Percentiles rank a stretch among this genome's conserved stretches.
Conservation (phyloP, 2,113 vertebrate species). For the Galeopterus variegatus region DNA sequence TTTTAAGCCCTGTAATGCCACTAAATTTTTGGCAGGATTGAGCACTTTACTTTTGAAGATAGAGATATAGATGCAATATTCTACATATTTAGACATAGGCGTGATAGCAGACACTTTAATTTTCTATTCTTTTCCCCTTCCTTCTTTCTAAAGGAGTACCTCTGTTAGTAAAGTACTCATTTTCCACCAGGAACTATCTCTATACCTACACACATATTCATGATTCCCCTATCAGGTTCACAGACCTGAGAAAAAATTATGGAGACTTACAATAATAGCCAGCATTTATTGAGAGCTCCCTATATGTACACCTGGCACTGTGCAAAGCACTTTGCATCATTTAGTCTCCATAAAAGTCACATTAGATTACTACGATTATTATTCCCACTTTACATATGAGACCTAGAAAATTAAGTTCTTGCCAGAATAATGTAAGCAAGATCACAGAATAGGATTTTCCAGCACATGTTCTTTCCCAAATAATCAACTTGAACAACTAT, state of each 20-base stretch:
- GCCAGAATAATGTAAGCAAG: not conserved
- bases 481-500: not conserved
- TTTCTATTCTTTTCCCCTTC: not conserved
- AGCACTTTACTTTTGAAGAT: constrained; percentile 1
- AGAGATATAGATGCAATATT: not conserved
- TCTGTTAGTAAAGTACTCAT: not conserved
- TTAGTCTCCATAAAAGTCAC: not conserved
- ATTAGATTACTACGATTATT: not conserved
- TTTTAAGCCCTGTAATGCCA: not conserved
- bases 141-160: not conserved
- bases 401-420: not conserved
- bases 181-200: not conserved
- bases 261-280: not conserved
- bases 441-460: not conserved
- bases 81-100: not conserved
- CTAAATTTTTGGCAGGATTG: not conserved
- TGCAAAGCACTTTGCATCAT: not conserved
- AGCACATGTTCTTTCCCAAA: not conserved
- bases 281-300: not conserved
- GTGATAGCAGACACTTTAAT: not conserved
- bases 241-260: not conserved
- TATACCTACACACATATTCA: not conserved
- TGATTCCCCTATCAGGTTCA: not conserved
- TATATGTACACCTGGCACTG: not conserved
- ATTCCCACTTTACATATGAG: not conserved